Evolutionary conservation across 2,888 invertebrate species (phyloP).

Genomic region (Drosophila maculinotata): DNA sequence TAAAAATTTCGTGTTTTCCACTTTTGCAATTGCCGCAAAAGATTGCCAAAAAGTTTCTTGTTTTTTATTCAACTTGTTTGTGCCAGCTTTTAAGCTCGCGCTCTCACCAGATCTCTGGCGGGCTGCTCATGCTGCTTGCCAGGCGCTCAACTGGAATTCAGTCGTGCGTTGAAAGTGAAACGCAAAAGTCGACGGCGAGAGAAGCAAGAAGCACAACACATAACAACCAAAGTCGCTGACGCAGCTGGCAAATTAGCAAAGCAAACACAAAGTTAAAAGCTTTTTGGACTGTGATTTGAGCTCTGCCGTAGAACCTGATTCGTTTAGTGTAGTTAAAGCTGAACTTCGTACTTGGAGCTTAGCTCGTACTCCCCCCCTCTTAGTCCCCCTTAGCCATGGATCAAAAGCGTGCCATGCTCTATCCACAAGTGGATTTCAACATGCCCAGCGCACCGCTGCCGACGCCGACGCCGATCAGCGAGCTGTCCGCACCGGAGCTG

Average conservation of each 20-base stretch:
- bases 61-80: neutral
- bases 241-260: slow-evolving; percentile 44
- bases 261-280: slow-evolving; percentile 34
- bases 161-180: slow-evolving; percentile 62
- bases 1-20: slow-evolving; percentile 34
- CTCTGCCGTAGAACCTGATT: slow-evolving; percentile 34
- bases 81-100: slow-evolving; percentile 56
- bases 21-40: slow-evolving; percentile 30
- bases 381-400: slow-evolving; percentile 75
- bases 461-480: slow-evolving; percentile 20
- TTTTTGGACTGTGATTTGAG: slow-evolving; percentile 34
- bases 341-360: slow-evolving; percentile 58
- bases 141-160: slow-evolving; percentile 39
- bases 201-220: slow-evolving; percentile 4
- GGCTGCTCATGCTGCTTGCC: slow-evolving; percentile 26
- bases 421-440: slow-evolving; percentile 78
- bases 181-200: slow-evolving; percentile 28
- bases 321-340: slow-evolving; percentile 25
- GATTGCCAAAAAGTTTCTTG: slow-evolving; percentile 29
- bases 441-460: slow-evolving; percentile 59
- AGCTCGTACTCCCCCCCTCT: no score
- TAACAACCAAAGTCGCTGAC: no score
- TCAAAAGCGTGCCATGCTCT: slow-evolving; percentile 83
- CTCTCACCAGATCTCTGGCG: slow-evolving; percentile 31
- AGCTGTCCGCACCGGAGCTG: slow-evolving; percentile 18